Conservation (phyloP, 2,113 vertebrate genomes). For the Martes martes region DNA sequence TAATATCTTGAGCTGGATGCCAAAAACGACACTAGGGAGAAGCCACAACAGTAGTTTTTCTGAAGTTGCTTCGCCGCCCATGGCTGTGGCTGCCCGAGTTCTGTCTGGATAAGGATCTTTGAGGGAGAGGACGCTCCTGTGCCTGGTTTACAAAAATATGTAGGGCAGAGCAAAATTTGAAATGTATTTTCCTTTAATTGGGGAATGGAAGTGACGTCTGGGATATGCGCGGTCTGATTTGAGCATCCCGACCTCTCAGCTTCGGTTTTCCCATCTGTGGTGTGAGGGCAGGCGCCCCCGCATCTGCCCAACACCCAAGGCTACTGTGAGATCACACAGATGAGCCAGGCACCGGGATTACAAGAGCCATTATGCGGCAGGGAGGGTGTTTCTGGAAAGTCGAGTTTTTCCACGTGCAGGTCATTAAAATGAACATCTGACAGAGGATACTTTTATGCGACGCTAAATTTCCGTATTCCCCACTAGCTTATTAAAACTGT, state of each 20-base stretch:
- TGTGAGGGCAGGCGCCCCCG: rapidly evolving
- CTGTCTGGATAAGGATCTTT: not conserved
- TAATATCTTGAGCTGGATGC: not conserved
- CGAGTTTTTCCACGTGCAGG: not conserved
- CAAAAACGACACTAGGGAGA: not conserved
- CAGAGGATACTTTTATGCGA: not conserved
- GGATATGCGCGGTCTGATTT: rapidly evolving
- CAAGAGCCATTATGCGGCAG: rapidly evolving
- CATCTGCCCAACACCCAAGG: rapidly evolving
- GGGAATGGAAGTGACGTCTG: not conserved
- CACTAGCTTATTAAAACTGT: not conserved
- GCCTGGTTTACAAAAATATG: not conserved
- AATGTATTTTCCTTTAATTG: not conserved
- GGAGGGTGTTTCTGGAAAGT: not conserved
- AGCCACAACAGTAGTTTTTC: not conserved
- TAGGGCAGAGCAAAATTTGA: not conserved
- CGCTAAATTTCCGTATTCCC: not conserved
- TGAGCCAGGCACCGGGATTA: rapidly evolving
- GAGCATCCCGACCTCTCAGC: too few relatives aligned
- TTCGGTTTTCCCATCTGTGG: not conserved
- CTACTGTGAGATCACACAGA: not conserved
- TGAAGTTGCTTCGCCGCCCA: not conserved
- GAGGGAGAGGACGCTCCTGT: not conserved
- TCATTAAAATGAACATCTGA: not conserved
- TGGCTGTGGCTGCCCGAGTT: not conserved